phyloP scores from a whole-genome alignment of 2,113 vertebrate genomes.

The Hyperopisus bebe region DNA sequence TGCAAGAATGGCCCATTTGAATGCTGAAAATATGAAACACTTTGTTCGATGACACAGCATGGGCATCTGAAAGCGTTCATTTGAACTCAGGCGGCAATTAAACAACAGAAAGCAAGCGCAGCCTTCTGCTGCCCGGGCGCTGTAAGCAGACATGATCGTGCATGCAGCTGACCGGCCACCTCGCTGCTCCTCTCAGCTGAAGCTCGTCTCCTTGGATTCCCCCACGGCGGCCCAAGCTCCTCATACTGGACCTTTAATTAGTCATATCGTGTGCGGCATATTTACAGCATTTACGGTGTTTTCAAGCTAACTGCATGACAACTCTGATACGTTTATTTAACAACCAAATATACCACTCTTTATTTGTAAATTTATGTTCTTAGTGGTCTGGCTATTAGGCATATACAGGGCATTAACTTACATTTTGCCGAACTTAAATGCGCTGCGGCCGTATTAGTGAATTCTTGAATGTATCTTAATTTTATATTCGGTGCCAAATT shows the following conservation, averaged over 20 bases:
- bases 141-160: neutral
- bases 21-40: neutral
- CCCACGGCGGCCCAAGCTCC: neutral
- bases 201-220: neutral
- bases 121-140: neutral
- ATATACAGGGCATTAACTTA: neutral
- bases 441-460: neutral
- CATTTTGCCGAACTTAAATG: neutral
- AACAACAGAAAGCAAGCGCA: neutral
- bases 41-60: neutral
- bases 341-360: neutral
- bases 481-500: neutral
- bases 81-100: neutral
- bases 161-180: neutral
- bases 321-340: neutral
- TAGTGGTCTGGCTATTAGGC: neutral
- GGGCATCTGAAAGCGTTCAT: neutral
- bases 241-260: neutral
- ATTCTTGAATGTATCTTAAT: neutral
- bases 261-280: neutral
- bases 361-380: neutral
- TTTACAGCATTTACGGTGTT: neutral
- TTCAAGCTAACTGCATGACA: neutral
- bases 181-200: neutral
- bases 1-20: neutral